Evolutionary conservation across 2,113 vertebrate species (phyloP).

Genomic region (Ciconia boyciana): DNA sequence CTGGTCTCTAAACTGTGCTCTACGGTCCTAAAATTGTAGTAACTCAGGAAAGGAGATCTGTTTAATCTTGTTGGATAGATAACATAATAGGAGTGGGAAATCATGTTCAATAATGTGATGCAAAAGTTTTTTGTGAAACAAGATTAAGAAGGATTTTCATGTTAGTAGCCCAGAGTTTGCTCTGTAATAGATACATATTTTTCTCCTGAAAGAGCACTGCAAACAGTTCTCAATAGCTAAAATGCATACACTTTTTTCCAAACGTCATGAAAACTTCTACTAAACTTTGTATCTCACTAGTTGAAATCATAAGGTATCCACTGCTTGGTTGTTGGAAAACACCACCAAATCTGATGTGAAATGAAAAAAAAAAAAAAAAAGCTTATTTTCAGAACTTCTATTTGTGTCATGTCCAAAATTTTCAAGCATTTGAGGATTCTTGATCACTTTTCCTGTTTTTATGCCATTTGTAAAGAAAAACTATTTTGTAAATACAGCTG

Average conservation of each 20-base stretch:
- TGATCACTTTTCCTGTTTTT: neutral
- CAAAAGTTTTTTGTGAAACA: neutral
- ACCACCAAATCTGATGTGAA: neutral
- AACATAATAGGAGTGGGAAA: neutral
- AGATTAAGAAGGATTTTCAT: neutral
- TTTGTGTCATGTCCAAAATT: neutral
- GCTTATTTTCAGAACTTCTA: neutral
- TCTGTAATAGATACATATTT: neutral
- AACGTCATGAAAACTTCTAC: neutral
- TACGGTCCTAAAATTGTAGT: neutral
- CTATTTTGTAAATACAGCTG: neutral
- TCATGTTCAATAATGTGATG: neutral
- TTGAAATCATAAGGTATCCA: neutral
- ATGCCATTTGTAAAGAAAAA: neutral
- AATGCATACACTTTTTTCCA: neutral
- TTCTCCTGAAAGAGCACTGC: neutral
- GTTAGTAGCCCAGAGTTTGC: neutral
- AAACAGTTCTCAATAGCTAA: neutral
- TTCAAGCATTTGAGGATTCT: neutral
- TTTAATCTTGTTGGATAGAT: neutral
- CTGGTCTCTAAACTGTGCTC: neutral
- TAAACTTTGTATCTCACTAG: neutral
- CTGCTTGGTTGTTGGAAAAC: neutral
- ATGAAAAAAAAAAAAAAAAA: neutral
- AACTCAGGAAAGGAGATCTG: neutral